Evolutionary conservation across 2,888 invertebrate genomes (phyloP).

Genomic region (Acleris cristana): DNA sequence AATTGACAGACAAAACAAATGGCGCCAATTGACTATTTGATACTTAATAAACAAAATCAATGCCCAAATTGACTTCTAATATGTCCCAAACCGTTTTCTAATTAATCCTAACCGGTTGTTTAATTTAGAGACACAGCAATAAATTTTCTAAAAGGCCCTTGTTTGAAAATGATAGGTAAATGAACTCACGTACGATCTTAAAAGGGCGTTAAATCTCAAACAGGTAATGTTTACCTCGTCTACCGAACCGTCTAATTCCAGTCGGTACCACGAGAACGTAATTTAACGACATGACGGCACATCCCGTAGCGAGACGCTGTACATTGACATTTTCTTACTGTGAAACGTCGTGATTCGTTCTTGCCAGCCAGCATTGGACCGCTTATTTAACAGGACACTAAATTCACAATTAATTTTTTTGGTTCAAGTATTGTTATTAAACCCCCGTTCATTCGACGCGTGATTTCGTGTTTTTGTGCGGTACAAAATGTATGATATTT

Average conservation of each 20-base stretch:
- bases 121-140: slow-evolving; percentile 15
- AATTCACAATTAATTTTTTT: not conserved
- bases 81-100: slow-evolving; percentile 6
- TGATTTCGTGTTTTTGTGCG: slow-evolving; percentile 29
- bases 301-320: slow-evolving; percentile 2
- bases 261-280: slow-evolving; percentile 15
- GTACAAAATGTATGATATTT: slow-evolving; percentile 26
- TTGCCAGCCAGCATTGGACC: slow-evolving; percentile 12
- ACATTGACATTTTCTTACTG: slow-evolving; percentile 12
- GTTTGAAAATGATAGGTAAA: slow-evolving; percentile 34
- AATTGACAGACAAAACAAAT: not conserved
- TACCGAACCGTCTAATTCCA: slow-evolving; percentile 38
- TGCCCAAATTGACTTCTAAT: not conserved
- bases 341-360: not conserved
- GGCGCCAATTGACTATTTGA: not conserved
- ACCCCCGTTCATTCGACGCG: slow-evolving; percentile 20
- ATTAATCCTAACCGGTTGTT: slow-evolving; percentile 17
- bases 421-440: slow-evolving; percentile 1
- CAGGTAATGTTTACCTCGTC: slow-evolving; percentile 37
- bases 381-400: too few species aligned
- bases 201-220: slow-evolving; percentile 38
- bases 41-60: slow-evolving; percentile 1
- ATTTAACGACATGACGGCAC: slow-evolving; percentile 7
- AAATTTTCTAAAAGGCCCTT: slow-evolving; percentile 19
- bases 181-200: slow-evolving; percentile 33